Evolutionary conservation across 2,797 vertebrate genomes (phyloP).

Genomic region (Garrulus glandarius): DNA sequence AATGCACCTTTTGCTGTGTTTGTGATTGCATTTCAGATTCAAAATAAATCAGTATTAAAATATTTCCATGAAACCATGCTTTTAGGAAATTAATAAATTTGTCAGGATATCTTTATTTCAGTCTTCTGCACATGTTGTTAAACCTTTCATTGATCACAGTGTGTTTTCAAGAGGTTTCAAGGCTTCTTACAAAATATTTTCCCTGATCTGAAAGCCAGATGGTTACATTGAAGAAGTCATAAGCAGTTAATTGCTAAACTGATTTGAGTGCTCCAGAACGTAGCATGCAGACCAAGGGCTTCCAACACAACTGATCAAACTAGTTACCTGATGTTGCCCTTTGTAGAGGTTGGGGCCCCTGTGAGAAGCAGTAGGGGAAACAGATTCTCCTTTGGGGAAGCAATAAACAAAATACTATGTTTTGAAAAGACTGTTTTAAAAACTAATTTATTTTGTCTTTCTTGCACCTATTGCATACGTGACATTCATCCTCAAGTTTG

Average conservation of each 20-base stretch:
- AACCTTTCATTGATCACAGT: not conserved
- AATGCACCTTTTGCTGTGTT: not conserved
- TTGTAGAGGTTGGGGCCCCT: not conserved
- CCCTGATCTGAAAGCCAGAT: conserved; percentile 34
- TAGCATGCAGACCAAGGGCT: not conserved
- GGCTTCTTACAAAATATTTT: not conserved
- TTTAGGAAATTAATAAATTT: not conserved
- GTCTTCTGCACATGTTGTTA: not conserved
- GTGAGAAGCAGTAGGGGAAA: not conserved
- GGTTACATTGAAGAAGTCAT: conserved; percentile 17
- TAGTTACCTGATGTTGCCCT: not conserved
- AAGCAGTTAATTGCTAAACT: conserved; percentile 44
- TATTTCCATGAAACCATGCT: not conserved
- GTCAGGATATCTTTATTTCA: not conserved
- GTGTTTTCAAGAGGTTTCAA: not conserved
- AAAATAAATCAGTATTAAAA: not conserved
- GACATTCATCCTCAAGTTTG: not conserved
- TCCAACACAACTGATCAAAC: not conserved
- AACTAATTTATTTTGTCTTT: not conserved
- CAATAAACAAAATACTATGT: not conserved
- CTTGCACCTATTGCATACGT: not conserved
- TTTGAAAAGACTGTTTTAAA: not conserved
- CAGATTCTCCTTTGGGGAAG: not conserved
- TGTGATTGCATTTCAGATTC: not conserved
- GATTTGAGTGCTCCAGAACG: not conserved